Conservation (phyloP, 2,888 invertebrate genomes). For the Sussaba pulchella region DNA sequence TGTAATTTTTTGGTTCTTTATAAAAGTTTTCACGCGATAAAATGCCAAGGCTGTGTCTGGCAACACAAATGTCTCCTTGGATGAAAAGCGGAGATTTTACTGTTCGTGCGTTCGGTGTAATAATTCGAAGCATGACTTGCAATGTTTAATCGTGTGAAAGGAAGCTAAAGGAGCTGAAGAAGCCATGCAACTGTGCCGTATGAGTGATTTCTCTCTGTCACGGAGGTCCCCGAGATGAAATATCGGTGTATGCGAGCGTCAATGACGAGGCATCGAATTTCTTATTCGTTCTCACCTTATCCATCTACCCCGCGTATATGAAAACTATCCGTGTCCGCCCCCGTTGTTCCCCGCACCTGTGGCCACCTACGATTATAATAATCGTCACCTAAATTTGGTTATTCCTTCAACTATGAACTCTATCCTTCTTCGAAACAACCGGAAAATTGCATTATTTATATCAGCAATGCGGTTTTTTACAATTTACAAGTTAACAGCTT, state of each 20-base stretch:
- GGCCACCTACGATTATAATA: too few relatives aligned
- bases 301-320: not conserved
- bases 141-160: slow-evolving; percentile 1
- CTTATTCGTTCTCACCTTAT: not conserved
- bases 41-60: not conserved
- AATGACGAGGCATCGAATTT: slow-evolving; percentile 16
- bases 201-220: slow-evolving; percentile 8
- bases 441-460: too few relatives aligned
- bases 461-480: too few relatives aligned
- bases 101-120: not conserved
- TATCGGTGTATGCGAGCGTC: not conserved
- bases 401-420: too few relatives aligned
- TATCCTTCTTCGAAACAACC: too few relatives aligned
- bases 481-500: too few relatives aligned
- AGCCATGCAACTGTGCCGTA: slow-evolving; percentile 3
- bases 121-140: not conserved
- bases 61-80: too few relatives aligned
- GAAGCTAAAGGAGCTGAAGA: slow-evolving; percentile 6
- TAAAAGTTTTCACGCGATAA: not conserved
- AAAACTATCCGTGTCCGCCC: too few relatives aligned
- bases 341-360: too few relatives aligned
- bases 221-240: slow-evolving; percentile 13
- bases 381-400: too few relatives aligned
- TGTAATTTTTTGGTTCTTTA: too few relatives aligned
- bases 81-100: too few relatives aligned